These are phyloP conservation scores for Spatulosminthurus flaviceps DNA, from an alignment of 2,888 invertebrate genomes.

Conservation along the genomic window DNA sequence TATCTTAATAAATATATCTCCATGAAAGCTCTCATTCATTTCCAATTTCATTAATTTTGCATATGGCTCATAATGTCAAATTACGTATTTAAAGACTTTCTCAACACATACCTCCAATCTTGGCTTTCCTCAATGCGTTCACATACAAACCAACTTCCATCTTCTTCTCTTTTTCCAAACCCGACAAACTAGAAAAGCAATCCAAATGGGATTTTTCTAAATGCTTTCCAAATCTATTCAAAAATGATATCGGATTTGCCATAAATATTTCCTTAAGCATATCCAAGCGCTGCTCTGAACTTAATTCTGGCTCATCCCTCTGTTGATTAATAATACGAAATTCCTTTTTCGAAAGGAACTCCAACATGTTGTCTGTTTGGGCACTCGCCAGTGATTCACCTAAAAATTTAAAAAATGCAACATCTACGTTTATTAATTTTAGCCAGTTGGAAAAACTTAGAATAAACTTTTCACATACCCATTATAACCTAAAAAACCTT, in stretches of 20 bases:
- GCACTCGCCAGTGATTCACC: constrained; percentile 42
- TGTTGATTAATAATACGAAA: constrained; percentile 80
- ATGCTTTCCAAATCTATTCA: constrained; percentile 80
- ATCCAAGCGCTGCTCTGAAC: constrained; percentile 74
- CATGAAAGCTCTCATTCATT: constrained; percentile 4
- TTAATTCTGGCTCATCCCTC: constrained; percentile 79
- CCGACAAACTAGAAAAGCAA: constrained; percentile 70
- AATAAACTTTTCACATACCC: too few species aligned
- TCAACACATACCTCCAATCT: constrained; percentile 47
- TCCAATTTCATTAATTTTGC: too few species aligned
- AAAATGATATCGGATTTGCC: constrained; percentile 76
- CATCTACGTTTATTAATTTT: too few species aligned
- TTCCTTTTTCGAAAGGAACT: constrained; percentile 53
- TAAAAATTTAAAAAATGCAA: too few species aligned
- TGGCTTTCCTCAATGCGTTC: constrained; percentile 43
- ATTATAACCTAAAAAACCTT: too few species aligned
- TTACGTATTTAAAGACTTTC: too few species aligned
- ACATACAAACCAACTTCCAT: constrained; percentile 71
- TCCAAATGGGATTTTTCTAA: constrained; percentile 75
- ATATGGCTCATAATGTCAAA: too few species aligned
- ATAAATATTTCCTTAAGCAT: constrained; percentile 75
- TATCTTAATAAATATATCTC: too few species aligned
- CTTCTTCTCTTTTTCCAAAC: constrained; percentile 71
- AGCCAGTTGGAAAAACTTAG: too few species aligned
- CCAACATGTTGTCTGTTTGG: constrained; percentile 55